Base-by-base conservation (phyloP, 2,888 invertebrate genomes). In the Drosophila melanosoma region DNA sequence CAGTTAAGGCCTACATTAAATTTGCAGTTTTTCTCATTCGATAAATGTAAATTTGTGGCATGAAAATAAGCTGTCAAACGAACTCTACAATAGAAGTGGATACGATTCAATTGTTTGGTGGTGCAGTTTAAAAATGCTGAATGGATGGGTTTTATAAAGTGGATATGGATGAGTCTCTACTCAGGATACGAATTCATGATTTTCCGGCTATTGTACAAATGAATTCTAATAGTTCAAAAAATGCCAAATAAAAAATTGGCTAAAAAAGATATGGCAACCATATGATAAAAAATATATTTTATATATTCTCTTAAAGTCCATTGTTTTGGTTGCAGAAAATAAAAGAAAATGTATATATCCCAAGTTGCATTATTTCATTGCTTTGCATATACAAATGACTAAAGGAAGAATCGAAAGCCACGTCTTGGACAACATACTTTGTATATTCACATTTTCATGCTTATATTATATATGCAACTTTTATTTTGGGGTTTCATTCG, bases 1-100 rank as follows among this genome's bases (percentile, higher is more conserved):
- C 20, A 70, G 35, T 52, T 60, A 40, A 51, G 59, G 45, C 29
- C 32, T 51, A 59, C 49, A 81, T 81, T 75, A 68, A 62, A 64
- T 73, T 70, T 67, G 45, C 23, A 70, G 36, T 36, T 74, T 69
- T 68, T 38, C 62, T 66, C 38, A 52, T 45, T 53, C 61, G 45
- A 42, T 12, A 56, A 68, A 68, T 59, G 61, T 20, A 29, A 71
- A 65, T 71, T 35, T 26, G 20, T 20, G 51, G 32, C 70, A 36
- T 17, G 32, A 23, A 53, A 75, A 52, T 59, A 65, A 63, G 49
- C 77, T 65, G 49, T 72, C 75, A 59, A 65, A 20, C 32, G 52
- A n/a, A 56, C 17, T 35, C 51, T 29, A 51, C 49, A 42, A 56
- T 56, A 40, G 58, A 52, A 52, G 36, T 59, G 17, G 17, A 62